A percentile compares a stretch with the other conserved stretches of the same genome.
These are phyloP conservation scores for Caenorhabditis doughertyi DNA, from an alignment of 2,888 invertebrate genomes.

Conservation along the genomic window DNA sequence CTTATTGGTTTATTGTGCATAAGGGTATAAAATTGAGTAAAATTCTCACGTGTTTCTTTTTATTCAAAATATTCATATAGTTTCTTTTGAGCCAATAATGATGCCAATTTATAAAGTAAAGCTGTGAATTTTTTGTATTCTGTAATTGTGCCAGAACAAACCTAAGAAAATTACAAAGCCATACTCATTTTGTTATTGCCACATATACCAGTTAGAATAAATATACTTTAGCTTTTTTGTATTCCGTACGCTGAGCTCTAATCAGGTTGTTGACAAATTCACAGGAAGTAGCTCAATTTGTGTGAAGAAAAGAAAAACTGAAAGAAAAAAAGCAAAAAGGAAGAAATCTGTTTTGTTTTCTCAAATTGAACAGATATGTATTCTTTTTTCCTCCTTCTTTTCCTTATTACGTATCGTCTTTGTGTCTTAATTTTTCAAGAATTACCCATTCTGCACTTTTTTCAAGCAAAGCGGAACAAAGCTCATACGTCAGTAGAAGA, in stretches of 20 bases:
- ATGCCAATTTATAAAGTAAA: conserved; percentile 27
- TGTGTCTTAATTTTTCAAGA: not conserved
- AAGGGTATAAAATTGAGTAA: conserved; percentile 11
- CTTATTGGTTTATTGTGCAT: conserved; percentile 6
- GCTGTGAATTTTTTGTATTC: not conserved
- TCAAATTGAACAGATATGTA: not conserved
- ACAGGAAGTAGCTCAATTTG: conserved; percentile 3
- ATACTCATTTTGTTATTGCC: not conserved
- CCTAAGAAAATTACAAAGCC: no score
- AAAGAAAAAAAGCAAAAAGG: not conserved
- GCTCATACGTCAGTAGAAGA: conserved; percentile 15
- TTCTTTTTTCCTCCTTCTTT: not conserved
- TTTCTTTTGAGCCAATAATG: conserved; percentile 9
- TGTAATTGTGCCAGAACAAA: not conserved
- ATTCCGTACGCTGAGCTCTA: not conserved
- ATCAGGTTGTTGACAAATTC: conserved; percentile 30
- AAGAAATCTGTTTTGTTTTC: not conserved
- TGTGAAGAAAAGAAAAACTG: not conserved
- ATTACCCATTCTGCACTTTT: conserved; percentile 9
- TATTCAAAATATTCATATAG: not conserved
- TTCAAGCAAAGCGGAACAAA: conserved; percentile 30
- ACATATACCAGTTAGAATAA: not conserved
- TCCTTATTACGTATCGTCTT: not conserved
- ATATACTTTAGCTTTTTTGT: not conserved
- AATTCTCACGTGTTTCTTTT: conserved; percentile 20